Evolutionary conservation across 1,140 invertebrate genomes (phyloP), one percentile per base, ranked within the genome.

Genomic region (Brachionus asplanchnoidis): DNA sequence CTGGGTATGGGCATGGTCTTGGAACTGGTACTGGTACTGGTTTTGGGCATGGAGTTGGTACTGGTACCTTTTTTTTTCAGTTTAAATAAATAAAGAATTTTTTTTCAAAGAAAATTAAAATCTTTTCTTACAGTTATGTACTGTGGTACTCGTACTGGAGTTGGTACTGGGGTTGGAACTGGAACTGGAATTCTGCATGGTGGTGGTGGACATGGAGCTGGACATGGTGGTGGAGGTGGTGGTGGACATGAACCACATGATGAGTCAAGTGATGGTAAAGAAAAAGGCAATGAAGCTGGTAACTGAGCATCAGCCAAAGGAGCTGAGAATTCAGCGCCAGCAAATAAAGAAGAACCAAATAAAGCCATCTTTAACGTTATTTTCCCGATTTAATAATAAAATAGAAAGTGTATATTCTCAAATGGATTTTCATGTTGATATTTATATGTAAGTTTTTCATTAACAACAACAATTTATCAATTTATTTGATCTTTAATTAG

Each of bases 11-110:
- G 20, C 70, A 17, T 40, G 70, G 32, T 14, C 7, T 36, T 17
- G 32, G 32, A 75, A 75, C 70, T 75, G 70, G 70, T 2, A 75
- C 70, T 75, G 70, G 70, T 20, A 75, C 40, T 44, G 70, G 70
- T 75, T n/a, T 40, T 75, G 32, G 14, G n/a, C 44, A 46, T 46
- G 44, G 70, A n/a, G 70, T 40, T 75, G 70, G 70, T 75, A 42
- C 32, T 42, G 70, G 70, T 23, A 42, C 32, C 42, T 32, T 17
- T 1, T 44, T 14, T 46, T 46, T 46, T 28, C 7, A 36, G 6
- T 36, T 36, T 6, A 36, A 7, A 7, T 36, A 7, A 7, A 36
- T 3, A 36, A 7, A 7, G 0, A 36, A 5, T 32, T 7, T 36
- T 36, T 36, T 36, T 36, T 36, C 6, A 0, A 0, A 36, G 4